Evolutionary conservation across 2,113 vertebrate species (phyloP).

Genomic region (Calidris pugnax): DNA sequence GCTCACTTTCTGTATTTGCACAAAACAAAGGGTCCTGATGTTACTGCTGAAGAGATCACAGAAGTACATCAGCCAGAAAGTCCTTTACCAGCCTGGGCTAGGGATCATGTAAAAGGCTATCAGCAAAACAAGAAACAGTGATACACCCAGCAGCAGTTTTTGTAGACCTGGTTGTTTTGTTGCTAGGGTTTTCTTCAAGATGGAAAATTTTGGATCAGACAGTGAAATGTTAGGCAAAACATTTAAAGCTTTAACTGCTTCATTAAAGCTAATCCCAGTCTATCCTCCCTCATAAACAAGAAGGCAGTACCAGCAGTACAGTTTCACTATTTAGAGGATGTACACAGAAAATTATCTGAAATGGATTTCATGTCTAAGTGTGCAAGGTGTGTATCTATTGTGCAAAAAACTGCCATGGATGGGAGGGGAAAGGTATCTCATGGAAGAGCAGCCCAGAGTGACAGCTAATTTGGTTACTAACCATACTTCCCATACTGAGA

Average conservation of each 20-base stretch:
- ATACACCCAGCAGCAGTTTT: background rate
- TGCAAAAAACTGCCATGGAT: background rate
- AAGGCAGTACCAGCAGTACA: background rate
- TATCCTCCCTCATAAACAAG: background rate
- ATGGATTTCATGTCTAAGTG: background rate
- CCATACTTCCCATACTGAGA: background rate
- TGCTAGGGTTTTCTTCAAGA: background rate
- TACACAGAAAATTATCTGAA: background rate
- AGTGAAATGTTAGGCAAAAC: background rate
- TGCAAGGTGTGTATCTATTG: background rate
- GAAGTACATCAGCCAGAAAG: background rate
- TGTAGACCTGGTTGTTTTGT: background rate
- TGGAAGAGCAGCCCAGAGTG: background rate
- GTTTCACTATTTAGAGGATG: background rate
- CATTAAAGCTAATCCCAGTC: background rate
- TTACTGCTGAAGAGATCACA: background rate
- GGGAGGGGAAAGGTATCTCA: background rate
- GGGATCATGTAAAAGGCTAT: background rate
- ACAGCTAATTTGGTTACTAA: background rate
- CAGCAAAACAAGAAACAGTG: background rate
- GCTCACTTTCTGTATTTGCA: background rate
- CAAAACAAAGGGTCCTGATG: background rate
- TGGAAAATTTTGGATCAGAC: background rate
- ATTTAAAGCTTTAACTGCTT: background rate
- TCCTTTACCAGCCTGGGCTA: background rate